Conservation (phyloP, 2,888 invertebrate genomes). For the Drosophila pegasa region DNA sequence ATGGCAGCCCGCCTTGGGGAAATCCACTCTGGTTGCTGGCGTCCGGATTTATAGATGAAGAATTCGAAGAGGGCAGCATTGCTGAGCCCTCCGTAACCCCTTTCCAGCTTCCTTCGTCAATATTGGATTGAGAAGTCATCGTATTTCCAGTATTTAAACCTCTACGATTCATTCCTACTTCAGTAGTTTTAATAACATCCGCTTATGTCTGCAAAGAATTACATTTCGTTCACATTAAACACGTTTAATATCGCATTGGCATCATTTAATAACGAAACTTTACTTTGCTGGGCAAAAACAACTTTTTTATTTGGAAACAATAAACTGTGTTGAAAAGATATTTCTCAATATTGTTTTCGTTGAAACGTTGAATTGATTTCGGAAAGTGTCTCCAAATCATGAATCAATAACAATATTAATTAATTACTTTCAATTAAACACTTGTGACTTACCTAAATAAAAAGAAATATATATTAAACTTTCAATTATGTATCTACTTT, state of each 20-base stretch:
- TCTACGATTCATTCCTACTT: constrained; percentile 93
- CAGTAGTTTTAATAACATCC: constrained; percentile 67
- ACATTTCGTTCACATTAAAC: constrained; percentile 3
- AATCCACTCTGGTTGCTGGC: constrained; percentile 88
- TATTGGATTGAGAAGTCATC: constrained; percentile 89
- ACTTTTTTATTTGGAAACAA: constrained; percentile 6
- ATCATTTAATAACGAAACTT: constrained; percentile 1
- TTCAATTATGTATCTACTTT: constrained; percentile 74
- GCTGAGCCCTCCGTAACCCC: constrained; percentile 89
- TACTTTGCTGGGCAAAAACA: not conserved
- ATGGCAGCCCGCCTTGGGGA: constrained; percentile 86
- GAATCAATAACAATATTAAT: not conserved
- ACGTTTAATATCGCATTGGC: not conserved
- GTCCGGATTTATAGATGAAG: constrained; percentile 87
- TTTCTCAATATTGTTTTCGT: not conserved
- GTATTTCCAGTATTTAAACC: constrained; percentile 86
- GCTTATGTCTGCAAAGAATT: constrained; percentile 48
- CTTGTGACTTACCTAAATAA: constrained; percentile 60
- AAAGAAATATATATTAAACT: constrained; percentile 70
- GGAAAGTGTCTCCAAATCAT: not conserved
- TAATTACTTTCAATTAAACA: constrained; percentile 8
- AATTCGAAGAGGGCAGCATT: constrained; percentile 87
- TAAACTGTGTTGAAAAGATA: constrained; percentile 9
- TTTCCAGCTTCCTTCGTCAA: constrained; percentile 93
- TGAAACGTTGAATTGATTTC: not conserved